phyloP scores from a whole-genome alignment of 2,797 vertebrate species.

The Buphagus erythrorhynchus region DNA sequence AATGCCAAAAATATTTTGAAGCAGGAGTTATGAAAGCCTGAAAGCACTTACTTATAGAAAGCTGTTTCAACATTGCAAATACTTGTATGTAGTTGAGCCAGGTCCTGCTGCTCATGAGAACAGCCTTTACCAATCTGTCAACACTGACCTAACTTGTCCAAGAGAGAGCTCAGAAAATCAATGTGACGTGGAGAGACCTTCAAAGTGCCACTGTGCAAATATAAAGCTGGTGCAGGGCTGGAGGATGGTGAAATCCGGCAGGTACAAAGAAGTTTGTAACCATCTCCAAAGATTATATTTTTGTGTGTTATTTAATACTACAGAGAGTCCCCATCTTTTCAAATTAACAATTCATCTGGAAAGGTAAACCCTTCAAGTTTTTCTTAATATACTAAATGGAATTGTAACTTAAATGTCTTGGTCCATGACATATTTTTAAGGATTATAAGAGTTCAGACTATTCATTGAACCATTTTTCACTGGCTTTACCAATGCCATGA shows the following conservation, averaged over 20 bases:
- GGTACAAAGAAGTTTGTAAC: background rate
- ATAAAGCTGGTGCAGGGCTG: background rate
- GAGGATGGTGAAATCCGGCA: background rate
- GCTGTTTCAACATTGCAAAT: conserved; percentile 36
- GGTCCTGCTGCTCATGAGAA: conserved; percentile 13
- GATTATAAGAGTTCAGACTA: background rate
- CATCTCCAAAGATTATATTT: background rate
- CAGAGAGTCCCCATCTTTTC: background rate
- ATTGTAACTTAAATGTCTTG: background rate
- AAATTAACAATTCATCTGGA: background rate
- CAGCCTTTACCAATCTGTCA: conserved; percentile 23
- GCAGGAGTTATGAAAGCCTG: conserved; percentile 31
- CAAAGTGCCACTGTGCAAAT: background rate
- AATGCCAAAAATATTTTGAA: conserved; percentile 47
- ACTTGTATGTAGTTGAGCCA: background rate
- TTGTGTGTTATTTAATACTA: background rate
- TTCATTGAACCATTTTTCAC: background rate
- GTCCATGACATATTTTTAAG: background rate
- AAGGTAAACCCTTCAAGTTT: background rate
- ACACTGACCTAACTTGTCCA: background rate
- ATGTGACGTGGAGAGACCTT: background rate
- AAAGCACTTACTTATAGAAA: conserved; percentile 46
- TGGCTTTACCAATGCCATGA: background rate
- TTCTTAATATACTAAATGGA: background rate
- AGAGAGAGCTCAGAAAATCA: background rate